These are phyloP conservation scores for Todiramphus chloris DNA, from an alignment of 2,113 vertebrate genomes.

Conservation along the genomic window DNA sequence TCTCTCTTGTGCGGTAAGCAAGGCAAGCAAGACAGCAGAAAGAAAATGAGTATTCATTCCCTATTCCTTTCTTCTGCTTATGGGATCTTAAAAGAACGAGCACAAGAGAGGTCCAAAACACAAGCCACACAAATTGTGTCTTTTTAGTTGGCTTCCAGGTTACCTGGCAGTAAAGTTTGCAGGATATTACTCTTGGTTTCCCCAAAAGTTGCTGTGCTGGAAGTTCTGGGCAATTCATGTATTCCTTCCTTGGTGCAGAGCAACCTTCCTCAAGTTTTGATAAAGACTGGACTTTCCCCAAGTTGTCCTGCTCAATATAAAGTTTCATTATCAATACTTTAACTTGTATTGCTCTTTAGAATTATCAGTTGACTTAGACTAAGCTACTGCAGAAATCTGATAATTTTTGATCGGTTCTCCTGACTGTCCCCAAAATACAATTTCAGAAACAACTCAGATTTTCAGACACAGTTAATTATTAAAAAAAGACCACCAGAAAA, in stretches of 20 bases:
- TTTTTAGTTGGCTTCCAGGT: neutral
- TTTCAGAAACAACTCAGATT: neutral
- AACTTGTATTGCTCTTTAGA: neutral
- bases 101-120: neutral
- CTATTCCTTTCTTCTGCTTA: neutral
- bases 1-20: neutral
- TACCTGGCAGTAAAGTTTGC: neutral
- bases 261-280: neutral
- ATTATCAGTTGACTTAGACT: neutral
- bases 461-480: neutral
- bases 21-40: neutral
- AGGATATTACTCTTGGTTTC: neutral
- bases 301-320: neutral
- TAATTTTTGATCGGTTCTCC: neutral
- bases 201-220: neutral
- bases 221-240: neutral
- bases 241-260: neutral
- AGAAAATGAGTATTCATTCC: neutral
- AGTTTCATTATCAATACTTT: neutral
- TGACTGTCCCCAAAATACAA: neutral
- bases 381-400: neutral
- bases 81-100: neutral
- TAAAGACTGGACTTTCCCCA: accelerated
- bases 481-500: neutral
- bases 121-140: neutral